These are phyloP conservation scores for Leptinotarsa defecta DNA, from an alignment of 1,140 invertebrate genomes.

Conservation along the genomic window DNA sequence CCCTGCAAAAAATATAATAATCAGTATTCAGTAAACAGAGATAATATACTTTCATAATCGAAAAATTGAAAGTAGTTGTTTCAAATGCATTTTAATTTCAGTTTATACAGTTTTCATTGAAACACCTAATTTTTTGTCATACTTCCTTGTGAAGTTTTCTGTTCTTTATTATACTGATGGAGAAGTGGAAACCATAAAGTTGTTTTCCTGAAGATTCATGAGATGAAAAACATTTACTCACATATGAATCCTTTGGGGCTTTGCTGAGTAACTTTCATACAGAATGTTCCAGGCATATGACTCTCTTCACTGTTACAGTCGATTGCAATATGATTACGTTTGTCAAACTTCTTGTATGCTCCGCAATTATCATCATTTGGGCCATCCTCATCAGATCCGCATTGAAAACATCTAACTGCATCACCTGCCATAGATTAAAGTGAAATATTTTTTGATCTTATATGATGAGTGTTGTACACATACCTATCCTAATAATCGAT, in stretches of 20 bases:
- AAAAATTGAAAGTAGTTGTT: no score
- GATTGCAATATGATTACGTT: slow-evolving; percentile 76
- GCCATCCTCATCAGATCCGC: slow-evolving; percentile 77
- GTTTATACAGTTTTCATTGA: no score
- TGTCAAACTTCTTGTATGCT: slow-evolving; percentile 82
- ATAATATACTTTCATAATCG: no score
- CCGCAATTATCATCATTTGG: slow-evolving; percentile 81
- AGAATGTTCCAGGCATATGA: slow-evolving; percentile 89
- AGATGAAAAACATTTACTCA: slow-evolving; percentile 59
- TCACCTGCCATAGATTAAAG: slow-evolving; percentile 58
- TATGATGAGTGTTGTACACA: neutral
- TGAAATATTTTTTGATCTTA: neutral
- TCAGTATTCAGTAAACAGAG: no score
- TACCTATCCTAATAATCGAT: neutral
- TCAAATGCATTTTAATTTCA: no score
- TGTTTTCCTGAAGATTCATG: no score
- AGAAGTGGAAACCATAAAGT: no score
- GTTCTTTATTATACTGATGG: no score
- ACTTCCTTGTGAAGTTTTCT: no score
- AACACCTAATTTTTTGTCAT: no score
- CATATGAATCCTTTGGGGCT: slow-evolving; percentile 90
- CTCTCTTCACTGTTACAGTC: slow-evolving; percentile 90
- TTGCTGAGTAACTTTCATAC: slow-evolving; percentile 88
- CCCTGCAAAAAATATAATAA: slow-evolving; percentile 65
- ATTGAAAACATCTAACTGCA: slow-evolving; percentile 84